Percentiles rank a stretch among this genome's conserved stretches.
Evolutionary conservation across 2,888 invertebrate genomes (phyloP).

Genomic region (Trypoxylon attenuatum): DNA sequence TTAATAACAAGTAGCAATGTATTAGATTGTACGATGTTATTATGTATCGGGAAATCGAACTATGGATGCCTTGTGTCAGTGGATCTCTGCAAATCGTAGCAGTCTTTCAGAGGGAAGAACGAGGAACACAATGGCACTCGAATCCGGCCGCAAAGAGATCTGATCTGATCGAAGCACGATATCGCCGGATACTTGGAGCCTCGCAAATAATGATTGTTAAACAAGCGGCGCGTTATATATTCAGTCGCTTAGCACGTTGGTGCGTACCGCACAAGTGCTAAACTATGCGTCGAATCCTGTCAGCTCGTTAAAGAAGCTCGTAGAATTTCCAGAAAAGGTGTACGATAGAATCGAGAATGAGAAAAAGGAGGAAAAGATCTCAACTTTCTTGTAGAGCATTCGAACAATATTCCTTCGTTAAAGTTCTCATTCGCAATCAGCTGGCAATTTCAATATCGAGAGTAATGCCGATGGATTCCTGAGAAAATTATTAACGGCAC

Average conservation of each 20-base stretch:
- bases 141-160: constrained; percentile 53
- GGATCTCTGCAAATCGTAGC: constrained; percentile 41
- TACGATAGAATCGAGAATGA: too few species aligned
- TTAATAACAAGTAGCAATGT: too few species aligned
- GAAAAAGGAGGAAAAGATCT: too few species aligned
- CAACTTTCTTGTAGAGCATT: too few species aligned
- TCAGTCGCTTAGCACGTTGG: constrained; percentile 49
- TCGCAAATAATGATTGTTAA: constrained; percentile 72
- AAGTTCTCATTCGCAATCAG: too few species aligned
- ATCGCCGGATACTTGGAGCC: constrained; percentile 53
- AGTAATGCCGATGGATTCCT: too few species aligned
- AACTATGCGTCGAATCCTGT: constrained; percentile 46
- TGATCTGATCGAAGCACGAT: constrained; percentile 61
- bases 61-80: constrained; percentile 33
- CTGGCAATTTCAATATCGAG: too few species aligned
- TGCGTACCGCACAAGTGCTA: constrained; percentile 59
- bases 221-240: constrained; percentile 58
- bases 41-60: constrained; percentile 10
- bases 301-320: constrained; percentile 64
- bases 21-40: too few species aligned
- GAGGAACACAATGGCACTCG: constrained; percentile 47
- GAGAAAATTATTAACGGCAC: too few species aligned
- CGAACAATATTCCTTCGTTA: too few species aligned
- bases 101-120: constrained; percentile 26
- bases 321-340: constrained; percentile 44